These are phyloP conservation scores for Myrmecophaga tridactyla DNA, from an alignment of 2,113 vertebrate genomes.

Conservation along the genomic window DNA sequence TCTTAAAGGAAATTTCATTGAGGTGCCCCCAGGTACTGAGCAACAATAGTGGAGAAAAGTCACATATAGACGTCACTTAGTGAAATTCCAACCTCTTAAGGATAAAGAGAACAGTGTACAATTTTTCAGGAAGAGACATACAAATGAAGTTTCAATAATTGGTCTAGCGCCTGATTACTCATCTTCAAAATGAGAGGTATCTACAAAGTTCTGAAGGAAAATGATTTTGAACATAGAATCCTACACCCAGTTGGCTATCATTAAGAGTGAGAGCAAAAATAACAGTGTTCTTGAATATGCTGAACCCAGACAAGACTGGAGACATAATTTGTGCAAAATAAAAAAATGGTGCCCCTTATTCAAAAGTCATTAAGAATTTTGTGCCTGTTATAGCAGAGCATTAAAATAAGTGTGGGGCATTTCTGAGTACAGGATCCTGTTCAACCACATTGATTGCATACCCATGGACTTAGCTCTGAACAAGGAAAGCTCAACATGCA, in stretches of 20 bases:
- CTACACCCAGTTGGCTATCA: background rate
- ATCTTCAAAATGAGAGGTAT: background rate
- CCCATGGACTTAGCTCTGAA: background rate
- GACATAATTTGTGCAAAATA: background rate
- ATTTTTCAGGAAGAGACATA: background rate
- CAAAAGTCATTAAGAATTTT: background rate
- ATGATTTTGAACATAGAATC: background rate
- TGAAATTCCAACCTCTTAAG: background rate
- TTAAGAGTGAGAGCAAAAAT: background rate
- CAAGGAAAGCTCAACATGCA: background rate
- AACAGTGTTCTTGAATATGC: background rate
- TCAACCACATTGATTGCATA: background rate
- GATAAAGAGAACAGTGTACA: background rate
- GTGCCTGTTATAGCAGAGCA: no score
- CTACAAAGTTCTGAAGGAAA: background rate
- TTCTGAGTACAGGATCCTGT: background rate
- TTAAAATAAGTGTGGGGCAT: background rate
- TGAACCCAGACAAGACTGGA: background rate
- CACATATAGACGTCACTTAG: background rate
- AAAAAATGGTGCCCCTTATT: background rate
- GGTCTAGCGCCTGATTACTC: background rate
- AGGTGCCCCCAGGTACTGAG: background rate
- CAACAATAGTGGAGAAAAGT: background rate
- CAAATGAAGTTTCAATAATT: background rate
- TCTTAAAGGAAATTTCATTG: background rate